Percentiles rank a stretch among this genome's conserved stretches.
phyloP scores from a whole-genome alignment of 2,888 invertebrate species.

The Mactromeris polynyma region DNA sequence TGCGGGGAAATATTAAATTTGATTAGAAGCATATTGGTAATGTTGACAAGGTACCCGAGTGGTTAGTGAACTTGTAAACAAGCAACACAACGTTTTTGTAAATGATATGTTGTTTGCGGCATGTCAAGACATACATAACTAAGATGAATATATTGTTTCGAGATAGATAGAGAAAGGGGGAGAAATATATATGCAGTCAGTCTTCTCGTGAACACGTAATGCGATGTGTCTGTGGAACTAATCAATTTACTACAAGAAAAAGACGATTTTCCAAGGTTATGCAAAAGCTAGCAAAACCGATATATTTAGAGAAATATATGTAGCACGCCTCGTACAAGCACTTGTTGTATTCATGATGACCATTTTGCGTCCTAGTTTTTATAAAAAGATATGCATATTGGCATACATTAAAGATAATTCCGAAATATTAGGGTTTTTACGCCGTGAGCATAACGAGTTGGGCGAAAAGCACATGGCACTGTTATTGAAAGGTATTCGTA shows the following conservation, averaged over 20 bases:
- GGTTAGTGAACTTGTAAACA: slow-evolving; percentile 16
- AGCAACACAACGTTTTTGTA: neutral
- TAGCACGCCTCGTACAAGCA: no score
- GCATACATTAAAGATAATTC: no score
- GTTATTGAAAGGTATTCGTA: no score
- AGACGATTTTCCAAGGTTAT: neutral
- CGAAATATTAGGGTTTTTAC: no score
- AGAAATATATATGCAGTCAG: neutral
- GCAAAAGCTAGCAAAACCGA: no score
- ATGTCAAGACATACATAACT: slow-evolving; percentile 11
- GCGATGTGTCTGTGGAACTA: neutral
- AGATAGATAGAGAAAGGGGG: neutral
- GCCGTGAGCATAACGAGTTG: no score
- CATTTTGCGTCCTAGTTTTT: no score
- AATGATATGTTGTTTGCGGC: neutral
- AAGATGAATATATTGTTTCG: neutral
- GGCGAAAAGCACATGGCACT: no score
- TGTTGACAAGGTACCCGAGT: neutral
- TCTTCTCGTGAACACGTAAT: neutral
- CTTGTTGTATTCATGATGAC: no score
- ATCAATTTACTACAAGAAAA: slow-evolving; percentile 12
- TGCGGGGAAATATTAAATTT: neutral
- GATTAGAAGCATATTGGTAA: neutral
- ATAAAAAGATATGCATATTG: no score
- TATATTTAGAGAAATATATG: no score